Conservation (phyloP, 2,113 vertebrate species). For the Erinaceus europaeus region DNA sequence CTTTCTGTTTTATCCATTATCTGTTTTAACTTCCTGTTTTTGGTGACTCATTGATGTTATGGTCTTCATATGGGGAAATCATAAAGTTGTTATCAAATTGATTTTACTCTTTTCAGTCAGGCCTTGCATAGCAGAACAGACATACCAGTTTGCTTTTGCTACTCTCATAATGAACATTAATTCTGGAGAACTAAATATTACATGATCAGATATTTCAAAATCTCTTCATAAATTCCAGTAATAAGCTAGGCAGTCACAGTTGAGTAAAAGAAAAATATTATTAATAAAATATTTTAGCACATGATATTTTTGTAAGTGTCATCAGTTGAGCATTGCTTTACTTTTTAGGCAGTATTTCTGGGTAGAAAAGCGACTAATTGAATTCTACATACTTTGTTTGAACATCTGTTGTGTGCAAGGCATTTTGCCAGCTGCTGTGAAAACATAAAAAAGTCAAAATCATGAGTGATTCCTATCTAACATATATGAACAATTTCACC, state of each 20-base stretch:
- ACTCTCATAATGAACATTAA: neutral
- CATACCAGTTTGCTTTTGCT: neutral
- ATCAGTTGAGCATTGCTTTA: constrained; percentile 18
- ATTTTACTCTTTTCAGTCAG: neutral
- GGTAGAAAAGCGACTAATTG: neutral
- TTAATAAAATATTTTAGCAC: neutral
- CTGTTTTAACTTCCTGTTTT: constrained; percentile 14
- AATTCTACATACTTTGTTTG: neutral
- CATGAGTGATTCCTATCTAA: neutral
- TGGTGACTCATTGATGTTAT: neutral
- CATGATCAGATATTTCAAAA: neutral
- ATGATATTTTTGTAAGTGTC: constrained; percentile 14
- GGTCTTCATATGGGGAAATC: neutral
- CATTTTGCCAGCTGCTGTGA: neutral
- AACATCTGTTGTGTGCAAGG: neutral
- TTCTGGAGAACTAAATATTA: constrained; percentile 3
- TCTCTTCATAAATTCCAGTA: neutral
- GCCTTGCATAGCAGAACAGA: neutral
- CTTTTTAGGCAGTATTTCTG: constrained; percentile 6
- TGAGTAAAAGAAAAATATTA: neutral
- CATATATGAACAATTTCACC: neutral
- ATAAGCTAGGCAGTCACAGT: neutral
- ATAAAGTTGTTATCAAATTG: constrained; percentile 2
- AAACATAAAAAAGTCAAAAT: neutral
- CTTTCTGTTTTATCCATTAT: neutral